Evolutionary conservation across 2,113 vertebrate species (phyloP).

Genomic region (Notarius lentiginosus): DNA sequence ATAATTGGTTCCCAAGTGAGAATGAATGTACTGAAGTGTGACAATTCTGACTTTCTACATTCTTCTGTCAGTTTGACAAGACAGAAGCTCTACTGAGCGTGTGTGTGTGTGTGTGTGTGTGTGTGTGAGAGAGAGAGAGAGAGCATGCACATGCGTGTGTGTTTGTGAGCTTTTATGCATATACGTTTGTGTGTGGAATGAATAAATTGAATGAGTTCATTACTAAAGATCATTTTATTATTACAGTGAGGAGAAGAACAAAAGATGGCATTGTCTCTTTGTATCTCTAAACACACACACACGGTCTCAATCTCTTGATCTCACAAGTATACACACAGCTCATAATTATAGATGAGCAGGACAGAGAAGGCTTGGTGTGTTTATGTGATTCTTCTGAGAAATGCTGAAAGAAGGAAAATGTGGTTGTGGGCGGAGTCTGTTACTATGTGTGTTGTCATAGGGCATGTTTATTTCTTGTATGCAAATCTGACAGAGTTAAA

Average conservation of each 20-base stretch:
- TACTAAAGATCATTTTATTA: constrained; percentile 20
- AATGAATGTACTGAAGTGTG: neutral
- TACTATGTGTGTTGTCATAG: neutral
- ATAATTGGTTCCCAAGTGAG: neutral
- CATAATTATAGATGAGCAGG: constrained; percentile 31
- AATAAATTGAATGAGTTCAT: constrained; percentile 28
- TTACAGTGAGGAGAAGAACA: constrained; percentile 17
- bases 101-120: neutral
- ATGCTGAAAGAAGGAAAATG: neutral
- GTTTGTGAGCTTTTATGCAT: neutral
- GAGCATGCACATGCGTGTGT: neutral
- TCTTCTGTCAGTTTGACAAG: neutral
- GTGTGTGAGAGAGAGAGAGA: neutral
- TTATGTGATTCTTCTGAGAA: neutral
- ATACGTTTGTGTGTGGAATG: neutral
- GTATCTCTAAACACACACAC: constrained; percentile 1
- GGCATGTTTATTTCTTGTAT: neutral
- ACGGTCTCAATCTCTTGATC: neutral
- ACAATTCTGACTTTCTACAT: neutral
- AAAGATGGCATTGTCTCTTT: neutral
- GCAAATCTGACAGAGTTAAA: neutral
- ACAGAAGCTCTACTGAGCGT: neutral
- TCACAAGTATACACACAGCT: neutral
- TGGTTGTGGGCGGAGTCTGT: neutral
- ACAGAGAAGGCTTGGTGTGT: neutral